phyloP scores from a whole-genome alignment of 1,140 invertebrate genomes.

The Sitophilus oryzae region DNA sequence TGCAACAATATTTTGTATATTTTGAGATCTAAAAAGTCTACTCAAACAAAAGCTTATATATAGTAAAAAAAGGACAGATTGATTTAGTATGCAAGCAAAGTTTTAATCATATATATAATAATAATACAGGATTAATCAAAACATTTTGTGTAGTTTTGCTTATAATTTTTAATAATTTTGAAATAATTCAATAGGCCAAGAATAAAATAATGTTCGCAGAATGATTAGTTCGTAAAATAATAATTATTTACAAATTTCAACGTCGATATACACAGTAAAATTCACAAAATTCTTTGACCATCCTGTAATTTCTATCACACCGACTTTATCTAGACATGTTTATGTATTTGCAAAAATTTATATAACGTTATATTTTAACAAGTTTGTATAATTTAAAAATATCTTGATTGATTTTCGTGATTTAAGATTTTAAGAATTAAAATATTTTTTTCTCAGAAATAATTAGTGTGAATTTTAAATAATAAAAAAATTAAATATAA shows the following conservation, averaged over 20 bases:
- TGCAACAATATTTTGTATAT: background rate
- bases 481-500: constrained; percentile 5
- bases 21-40: background rate
- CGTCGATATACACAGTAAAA: background rate
- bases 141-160: background rate
- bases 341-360: constrained; percentile 16
- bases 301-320: constrained; percentile 25
- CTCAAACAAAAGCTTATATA: background rate
- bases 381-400: constrained; percentile 13
- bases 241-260: background rate
- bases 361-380: constrained; percentile 16
- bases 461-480: background rate
- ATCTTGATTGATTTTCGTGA: constrained; percentile 5
- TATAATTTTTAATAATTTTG: no score
- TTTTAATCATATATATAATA: no score
- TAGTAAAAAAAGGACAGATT: constrained; percentile 11
- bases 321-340: constrained; percentile 13
- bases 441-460: background rate
- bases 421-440: background rate
- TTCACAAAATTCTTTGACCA: background rate
- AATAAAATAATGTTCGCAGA: no score
- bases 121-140: constrained; percentile 11
- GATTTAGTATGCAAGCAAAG: constrained; percentile 30
- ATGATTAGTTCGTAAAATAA: no score
- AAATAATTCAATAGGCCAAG: no score